phyloP scores from a whole-genome alignment of 2,113 vertebrate genomes.

The Stigmatopora argus region DNA sequence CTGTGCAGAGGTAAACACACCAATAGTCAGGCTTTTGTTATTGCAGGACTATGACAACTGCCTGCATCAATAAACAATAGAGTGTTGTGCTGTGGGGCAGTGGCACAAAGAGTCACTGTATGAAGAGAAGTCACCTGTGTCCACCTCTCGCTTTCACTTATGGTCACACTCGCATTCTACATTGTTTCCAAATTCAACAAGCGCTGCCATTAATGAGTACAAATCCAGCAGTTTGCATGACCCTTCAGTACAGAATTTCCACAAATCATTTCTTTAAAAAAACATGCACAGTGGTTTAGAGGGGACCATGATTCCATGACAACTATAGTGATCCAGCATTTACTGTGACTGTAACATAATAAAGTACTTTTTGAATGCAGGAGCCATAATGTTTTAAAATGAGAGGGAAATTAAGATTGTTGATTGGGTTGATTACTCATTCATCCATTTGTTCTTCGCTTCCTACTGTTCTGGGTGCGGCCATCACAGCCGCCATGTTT shows the following conservation, averaged over 20 bases:
- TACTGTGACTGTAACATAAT: background rate
- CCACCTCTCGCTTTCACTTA: slow-evolving; percentile 47
- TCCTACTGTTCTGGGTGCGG: too few species aligned
- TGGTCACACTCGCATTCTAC: slow-evolving; percentile 18
- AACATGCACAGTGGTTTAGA: background rate
- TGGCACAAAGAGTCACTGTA: slow-evolving; percentile 55
- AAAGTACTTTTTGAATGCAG: background rate
- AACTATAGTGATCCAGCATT: background rate
- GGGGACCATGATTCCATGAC: background rate
- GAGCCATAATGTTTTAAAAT: background rate
- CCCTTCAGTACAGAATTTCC: background rate
- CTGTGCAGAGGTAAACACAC: slow-evolving; percentile 73
- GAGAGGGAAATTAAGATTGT: too few species aligned
- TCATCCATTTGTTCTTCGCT: too few species aligned
- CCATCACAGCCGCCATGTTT: too few species aligned
- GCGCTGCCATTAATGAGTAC: background rate
- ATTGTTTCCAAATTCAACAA: slow-evolving; percentile 4
- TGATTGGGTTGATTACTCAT: too few species aligned
- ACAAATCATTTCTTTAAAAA: background rate
- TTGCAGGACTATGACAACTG: slow-evolving; percentile 77
- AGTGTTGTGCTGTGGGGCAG: slow-evolving; percentile 42
- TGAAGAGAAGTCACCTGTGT: slow-evolving; percentile 54
- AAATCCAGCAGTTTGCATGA: background rate
- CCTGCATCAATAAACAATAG: slow-evolving; percentile 65
- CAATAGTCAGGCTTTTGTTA: slow-evolving; percentile 71